Percentiles rank a stretch among this genome's conserved stretches.
phyloP scores from a whole-genome alignment of 2,113 vertebrate species.

The Monarcha castaneiventris region DNA sequence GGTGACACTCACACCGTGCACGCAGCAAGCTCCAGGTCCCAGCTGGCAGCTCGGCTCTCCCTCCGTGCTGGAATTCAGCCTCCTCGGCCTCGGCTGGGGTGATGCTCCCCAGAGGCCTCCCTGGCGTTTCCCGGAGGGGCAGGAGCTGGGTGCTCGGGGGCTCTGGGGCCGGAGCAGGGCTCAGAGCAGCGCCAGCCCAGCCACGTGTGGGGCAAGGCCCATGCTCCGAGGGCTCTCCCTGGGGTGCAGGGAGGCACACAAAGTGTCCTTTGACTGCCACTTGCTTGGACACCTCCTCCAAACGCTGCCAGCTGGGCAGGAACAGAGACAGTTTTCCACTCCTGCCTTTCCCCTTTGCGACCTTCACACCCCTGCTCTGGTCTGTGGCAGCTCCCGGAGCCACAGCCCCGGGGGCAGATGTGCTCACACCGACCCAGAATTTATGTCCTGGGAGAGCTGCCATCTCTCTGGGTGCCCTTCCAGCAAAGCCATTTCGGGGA shows the following conservation, averaged over 20 bases:
- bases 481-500: background rate
- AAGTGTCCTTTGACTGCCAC: background rate
- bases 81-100: background rate
- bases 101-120: background rate
- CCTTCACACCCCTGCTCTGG: background rate
- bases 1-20: background rate
- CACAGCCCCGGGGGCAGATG: background rate
- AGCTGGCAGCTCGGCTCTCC: conserved; percentile 14
- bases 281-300: background rate
- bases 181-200: accelerated
- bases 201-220: background rate
- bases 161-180: background rate
- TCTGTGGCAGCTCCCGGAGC: background rate
- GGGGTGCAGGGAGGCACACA: background rate
- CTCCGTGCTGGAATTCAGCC: background rate
- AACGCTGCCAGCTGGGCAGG: background rate
- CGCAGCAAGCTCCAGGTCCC: background rate
- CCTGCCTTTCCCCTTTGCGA: accelerated
- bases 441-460: background rate
- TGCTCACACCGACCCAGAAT: background rate
- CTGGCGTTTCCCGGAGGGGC: background rate
- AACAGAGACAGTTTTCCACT: background rate
- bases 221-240: background rate
- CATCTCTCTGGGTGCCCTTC: background rate
- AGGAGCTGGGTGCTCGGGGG: background rate